phyloP scores from a whole-genome alignment of 2,113 vertebrate species.

The Mastomys natalensis region DNA sequence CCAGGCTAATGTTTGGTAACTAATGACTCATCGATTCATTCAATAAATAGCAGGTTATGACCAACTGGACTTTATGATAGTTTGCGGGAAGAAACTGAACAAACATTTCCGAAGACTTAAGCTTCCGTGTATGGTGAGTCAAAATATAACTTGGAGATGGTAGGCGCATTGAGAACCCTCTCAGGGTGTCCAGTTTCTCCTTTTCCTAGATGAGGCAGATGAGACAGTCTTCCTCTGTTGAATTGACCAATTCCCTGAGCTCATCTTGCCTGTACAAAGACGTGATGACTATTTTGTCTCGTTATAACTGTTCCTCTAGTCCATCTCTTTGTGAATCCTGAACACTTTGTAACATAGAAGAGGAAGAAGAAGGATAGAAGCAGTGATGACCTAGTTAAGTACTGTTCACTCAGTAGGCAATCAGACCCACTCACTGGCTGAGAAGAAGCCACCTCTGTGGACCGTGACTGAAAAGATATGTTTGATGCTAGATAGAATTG shows the following conservation, averaged over 20 bases:
- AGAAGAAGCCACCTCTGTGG: not conserved
- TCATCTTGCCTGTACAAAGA: not conserved
- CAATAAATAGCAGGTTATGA: not conserved
- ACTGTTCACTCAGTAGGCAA: not conserved
- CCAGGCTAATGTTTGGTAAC: not conserved
- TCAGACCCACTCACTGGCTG: not conserved
- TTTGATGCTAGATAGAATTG: not conserved
- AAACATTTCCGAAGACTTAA: not conserved
- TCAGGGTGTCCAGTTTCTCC: not conserved
- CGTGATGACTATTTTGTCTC: not conserved
- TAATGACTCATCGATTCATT: not conserved
- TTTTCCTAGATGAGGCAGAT: not conserved
- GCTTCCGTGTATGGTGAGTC: not conserved
- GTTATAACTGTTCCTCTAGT: not conserved
- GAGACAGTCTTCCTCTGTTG: not conserved
- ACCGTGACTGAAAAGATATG: not conserved
- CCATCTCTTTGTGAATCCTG: not conserved
- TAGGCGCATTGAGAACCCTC: not conserved
- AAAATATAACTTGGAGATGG: not conserved
- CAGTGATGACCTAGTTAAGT: not conserved
- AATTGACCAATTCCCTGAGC: not conserved
- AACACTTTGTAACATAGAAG: not conserved
- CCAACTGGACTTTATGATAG: not conserved
- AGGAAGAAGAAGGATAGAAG: not conserved
- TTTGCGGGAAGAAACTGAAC: conserved; percentile 3